These are phyloP conservation scores for Ploceus nigricollis DNA, from an alignment of 2,113 vertebrate genomes.

Conservation along the genomic window DNA sequence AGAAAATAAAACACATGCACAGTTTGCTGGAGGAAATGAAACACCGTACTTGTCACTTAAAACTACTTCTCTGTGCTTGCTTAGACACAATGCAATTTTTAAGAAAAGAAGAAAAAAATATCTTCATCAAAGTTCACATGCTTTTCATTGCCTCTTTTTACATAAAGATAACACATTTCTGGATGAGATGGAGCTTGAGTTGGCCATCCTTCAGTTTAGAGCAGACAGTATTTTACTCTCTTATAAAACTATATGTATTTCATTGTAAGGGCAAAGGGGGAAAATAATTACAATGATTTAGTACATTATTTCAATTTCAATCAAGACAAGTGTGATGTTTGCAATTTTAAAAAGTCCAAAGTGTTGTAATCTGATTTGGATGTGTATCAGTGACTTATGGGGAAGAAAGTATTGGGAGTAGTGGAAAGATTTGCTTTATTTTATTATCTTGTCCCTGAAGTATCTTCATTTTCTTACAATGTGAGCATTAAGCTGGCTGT, in stretches of 20 bases:
- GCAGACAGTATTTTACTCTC: neutral
- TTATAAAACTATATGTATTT: neutral
- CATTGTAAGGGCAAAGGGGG: neutral
- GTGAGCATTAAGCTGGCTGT: neutral
- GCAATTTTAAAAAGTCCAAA: neutral
- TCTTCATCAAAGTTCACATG: neutral
- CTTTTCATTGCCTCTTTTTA: neutral
- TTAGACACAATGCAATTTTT: neutral
- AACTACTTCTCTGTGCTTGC: neutral
- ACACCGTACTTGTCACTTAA: neutral
- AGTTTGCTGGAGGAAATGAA: conserved; percentile 22
- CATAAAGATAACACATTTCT: neutral
- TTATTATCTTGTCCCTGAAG: neutral
- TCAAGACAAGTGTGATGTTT: neutral
- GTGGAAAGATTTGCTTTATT: neutral
- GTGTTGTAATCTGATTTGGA: neutral
- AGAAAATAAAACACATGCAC: neutral
- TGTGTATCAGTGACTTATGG: neutral
- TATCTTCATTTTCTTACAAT: neutral
- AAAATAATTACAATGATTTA: neutral
- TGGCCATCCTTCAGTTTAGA: neutral
- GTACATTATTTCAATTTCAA: neutral
- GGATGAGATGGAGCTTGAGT: neutral
- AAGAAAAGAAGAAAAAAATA: neutral
- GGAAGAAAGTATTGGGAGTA: neutral